Base-by-base conservation (phyloP, 2,797 vertebrate species). In the Gymnoscopelus microlampas region DNA sequence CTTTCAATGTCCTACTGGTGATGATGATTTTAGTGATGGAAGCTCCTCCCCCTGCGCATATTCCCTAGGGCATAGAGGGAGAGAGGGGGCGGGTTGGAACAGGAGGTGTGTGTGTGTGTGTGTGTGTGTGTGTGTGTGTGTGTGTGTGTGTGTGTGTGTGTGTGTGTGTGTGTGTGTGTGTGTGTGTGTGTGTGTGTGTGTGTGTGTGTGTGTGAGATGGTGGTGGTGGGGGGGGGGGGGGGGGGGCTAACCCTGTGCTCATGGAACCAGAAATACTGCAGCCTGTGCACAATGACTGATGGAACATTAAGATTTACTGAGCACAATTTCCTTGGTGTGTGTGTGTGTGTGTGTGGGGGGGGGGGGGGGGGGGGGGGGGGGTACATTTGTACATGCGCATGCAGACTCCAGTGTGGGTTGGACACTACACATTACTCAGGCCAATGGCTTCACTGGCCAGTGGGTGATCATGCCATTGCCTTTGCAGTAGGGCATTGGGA, bases 221-320 rank as follows among this genome's bases (percentile, higher is more conserved):
- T 65, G 53, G 26, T 2, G 26, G 2, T 3, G 57, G 39, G 53
- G 54, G 8, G 19, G 70, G 26, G 26, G 49, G 23, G 4, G 60
- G 68, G 60, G 60, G 47, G 64, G 56, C 39, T 63, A 56, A 60
- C 58, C 66, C 61, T 60, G 60, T 78, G 74, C 66, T 70, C 68
- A 74, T 55, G 63, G 80, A 86, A 69, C 78, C 79, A 83, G 77
- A 85, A 85, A 82, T 80, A 70, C 29, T 85, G 79, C 84, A 82
- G 78, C 68, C 49, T 68, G 58, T 77, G 70, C 68, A 51, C 58
- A 71, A 54, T 32, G 48, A 60, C 63, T 53, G 35, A 71, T 64
- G 13, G 23, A 74, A 51, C n/a, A 13, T 15, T 66, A 61, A 60
- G 56, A 81, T 80, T 74, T 79, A 74, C 59, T 0, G 62, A 65